Evolutionary conservation across 2,797 vertebrate genomes (phyloP).

Genomic region (Dendrocincla tyrannina): DNA sequence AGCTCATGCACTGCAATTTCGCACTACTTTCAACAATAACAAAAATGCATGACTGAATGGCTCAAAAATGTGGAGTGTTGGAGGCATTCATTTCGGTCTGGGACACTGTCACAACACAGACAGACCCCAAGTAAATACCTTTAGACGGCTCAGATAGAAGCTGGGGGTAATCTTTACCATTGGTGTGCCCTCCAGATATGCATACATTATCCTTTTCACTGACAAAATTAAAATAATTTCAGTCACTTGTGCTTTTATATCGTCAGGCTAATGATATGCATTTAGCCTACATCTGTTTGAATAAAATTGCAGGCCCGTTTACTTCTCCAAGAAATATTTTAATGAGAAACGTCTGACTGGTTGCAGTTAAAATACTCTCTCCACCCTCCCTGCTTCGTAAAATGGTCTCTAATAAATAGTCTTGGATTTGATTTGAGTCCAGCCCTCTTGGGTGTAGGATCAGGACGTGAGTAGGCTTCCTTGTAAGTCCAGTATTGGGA

Average conservation of each 20-base stretch:
- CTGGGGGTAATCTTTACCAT: conserved; percentile 68
- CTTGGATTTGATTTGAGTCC: background rate
- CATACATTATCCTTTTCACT: conserved; percentile 57
- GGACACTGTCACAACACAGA: conserved; percentile 83
- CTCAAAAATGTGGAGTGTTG: conserved; percentile 83
- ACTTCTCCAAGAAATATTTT: conserved; percentile 61
- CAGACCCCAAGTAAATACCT: conserved; percentile 79
- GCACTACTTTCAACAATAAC: conserved; percentile 85
- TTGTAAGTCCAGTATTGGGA: background rate
- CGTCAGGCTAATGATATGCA: conserved; percentile 20
- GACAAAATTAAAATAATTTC: conserved; percentile 49
- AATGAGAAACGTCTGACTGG: conserved; percentile 56
- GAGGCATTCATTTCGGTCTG: conserved; percentile 77
- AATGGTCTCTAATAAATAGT: conserved; percentile 10
- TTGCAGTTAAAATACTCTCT: conserved; percentile 4
- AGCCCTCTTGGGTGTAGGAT: background rate
- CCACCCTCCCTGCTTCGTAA: conserved; percentile 33
- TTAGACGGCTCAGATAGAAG: conserved; percentile 62
- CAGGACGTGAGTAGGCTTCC: background rate
- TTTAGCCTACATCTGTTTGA: conserved; percentile 56
- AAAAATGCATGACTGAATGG: conserved; percentile 86
- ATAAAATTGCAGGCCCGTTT: conserved; percentile 37
- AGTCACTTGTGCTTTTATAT: conserved; percentile 12
- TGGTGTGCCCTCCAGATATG: conserved; percentile 47
- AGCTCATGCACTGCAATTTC: conserved; percentile 77